These are phyloP conservation scores for Drosophila algonquin DNA, from an alignment of 2,888 invertebrate species.

Conservation along the genomic window DNA sequence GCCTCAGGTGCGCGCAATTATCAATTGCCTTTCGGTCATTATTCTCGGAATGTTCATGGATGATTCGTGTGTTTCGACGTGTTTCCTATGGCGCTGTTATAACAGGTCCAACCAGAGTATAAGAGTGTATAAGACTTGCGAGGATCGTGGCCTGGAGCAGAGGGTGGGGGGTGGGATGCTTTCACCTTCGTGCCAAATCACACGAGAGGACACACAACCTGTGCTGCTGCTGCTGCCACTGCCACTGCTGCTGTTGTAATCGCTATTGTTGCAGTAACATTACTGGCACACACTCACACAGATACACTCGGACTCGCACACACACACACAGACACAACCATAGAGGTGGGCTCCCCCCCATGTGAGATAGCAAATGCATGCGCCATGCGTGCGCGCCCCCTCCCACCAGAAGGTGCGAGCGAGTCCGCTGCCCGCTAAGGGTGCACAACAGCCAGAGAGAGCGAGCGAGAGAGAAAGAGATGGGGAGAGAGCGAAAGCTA, in stretches of 20 bases:
- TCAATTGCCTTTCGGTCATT: constrained; percentile 58
- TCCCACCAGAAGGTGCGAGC: constrained; percentile 39
- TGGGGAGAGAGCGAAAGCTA: constrained; percentile 60
- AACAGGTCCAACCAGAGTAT: background rate
- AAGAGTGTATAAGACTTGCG: constrained; percentile 62
- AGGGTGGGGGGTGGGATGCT: background rate
- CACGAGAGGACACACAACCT: constrained; percentile 40
- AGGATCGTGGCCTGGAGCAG: constrained; percentile 50
- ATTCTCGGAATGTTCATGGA: constrained; percentile 16
- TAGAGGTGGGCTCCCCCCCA: constrained; percentile 31
- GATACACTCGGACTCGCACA: constrained; percentile 2
- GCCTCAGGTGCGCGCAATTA: constrained; percentile 74
- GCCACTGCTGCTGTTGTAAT: constrained; percentile 54
- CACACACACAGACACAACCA: constrained; percentile 14
- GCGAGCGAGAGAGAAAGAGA: constrained; percentile 44
- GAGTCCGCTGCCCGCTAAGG: constrained; percentile 37
- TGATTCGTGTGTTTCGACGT: constrained; percentile 7
- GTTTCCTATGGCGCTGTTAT: constrained; percentile 16
- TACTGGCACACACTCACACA: constrained; percentile 62
- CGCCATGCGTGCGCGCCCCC: constrained; percentile 72
- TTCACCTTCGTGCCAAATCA: constrained; percentile 48
- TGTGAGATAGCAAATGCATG: constrained; percentile 77
- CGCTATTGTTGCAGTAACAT: constrained; percentile 78
- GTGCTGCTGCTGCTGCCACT: constrained; percentile 19
- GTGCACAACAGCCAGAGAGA: constrained; percentile 50